Evolutionary conservation across 2,888 invertebrate species (phyloP).

Genomic region (Sceliomorpha sp.): DNA sequence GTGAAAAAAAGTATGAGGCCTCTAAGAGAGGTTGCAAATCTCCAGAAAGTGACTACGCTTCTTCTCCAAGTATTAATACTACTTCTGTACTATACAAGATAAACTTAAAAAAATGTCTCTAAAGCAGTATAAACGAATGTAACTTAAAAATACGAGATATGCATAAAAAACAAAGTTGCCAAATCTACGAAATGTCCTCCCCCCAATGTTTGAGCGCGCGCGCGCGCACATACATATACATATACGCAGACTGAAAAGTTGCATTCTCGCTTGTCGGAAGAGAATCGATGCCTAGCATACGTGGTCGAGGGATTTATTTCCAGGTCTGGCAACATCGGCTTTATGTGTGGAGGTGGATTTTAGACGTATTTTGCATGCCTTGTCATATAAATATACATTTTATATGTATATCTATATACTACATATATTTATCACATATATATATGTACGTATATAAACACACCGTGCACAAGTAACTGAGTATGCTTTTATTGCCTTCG

Average conservation of each 20-base stretch:
- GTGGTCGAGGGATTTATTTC: slow-evolving; percentile 15
- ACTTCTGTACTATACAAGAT: background rate
- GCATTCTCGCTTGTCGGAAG: too few species aligned
- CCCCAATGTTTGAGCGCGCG: background rate
- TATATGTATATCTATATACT: too few species aligned
- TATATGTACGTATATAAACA: slow-evolving; percentile 1
- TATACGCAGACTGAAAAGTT: too few species aligned
- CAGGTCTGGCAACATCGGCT: slow-evolving; percentile 21
- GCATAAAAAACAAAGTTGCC: slow-evolving; percentile 13
- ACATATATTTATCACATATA: too few species aligned
- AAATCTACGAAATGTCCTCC: slow-evolving; percentile 16
- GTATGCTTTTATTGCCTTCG: slow-evolving; percentile 18
- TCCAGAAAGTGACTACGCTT: too few species aligned
- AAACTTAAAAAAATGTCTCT: background rate
- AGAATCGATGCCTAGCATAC: slow-evolving; percentile 3
- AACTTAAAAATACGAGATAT: slow-evolving; percentile 1
- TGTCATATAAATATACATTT: too few species aligned
- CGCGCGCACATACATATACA: too few species aligned
- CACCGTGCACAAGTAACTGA: background rate
- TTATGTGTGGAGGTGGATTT: slow-evolving; percentile 16
- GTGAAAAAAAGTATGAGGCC: too few species aligned
- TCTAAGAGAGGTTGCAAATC: too few species aligned
- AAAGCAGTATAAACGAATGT: background rate
- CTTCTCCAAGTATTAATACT: too few species aligned
- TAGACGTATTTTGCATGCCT: slow-evolving; percentile 19